A percentile compares a stretch with the other conserved stretches of the same genome.
phyloP scores from a whole-genome alignment of 1,140 invertebrate genomes.

The Lerema accius region DNA sequence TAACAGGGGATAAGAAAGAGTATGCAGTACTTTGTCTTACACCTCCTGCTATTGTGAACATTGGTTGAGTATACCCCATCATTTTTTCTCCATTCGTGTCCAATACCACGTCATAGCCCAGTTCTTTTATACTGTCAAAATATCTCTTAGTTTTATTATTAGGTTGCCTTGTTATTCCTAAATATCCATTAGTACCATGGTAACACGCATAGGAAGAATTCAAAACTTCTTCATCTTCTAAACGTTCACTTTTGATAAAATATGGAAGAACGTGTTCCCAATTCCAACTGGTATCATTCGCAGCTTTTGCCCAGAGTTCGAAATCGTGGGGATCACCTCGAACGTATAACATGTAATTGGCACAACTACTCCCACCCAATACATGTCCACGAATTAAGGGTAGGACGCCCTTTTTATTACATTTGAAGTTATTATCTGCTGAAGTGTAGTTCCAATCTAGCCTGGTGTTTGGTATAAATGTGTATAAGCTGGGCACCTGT shows the following conservation, averaged over 20 bases:
- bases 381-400: constrained; percentile 87
- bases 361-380: constrained; percentile 88
- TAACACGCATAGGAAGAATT: constrained; percentile 27
- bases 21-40: constrained; percentile 83
- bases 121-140: constrained; percentile 42
- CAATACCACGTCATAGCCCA: constrained; percentile 38
- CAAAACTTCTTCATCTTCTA: constrained; percentile 35
- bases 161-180: constrained; percentile 39
- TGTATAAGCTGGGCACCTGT: constrained; percentile 44
- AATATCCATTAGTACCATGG: constrained; percentile 44
- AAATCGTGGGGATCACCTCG: constrained; percentile 44
- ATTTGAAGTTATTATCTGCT: constrained; percentile 85
- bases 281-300: constrained; percentile 40
- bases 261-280: constrained; percentile 42
- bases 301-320: constrained; percentile 39
- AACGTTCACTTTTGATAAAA: constrained; percentile 51
- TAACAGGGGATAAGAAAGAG: constrained; percentile 83
- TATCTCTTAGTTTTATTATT: constrained; percentile 18
- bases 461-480: constrained; percentile 38
- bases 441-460: constrained; percentile 90
- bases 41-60: constrained; percentile 89
- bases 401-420: constrained; percentile 83
- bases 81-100: constrained; percentile 88
- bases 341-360: constrained; percentile 86
- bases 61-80: constrained; percentile 85